A percentile compares a stretch with the other conserved stretches of the same genome.
These are phyloP conservation scores for Platichthys flesus DNA, from an alignment of 2,113 vertebrate genomes.

Conservation along the genomic window DNA sequence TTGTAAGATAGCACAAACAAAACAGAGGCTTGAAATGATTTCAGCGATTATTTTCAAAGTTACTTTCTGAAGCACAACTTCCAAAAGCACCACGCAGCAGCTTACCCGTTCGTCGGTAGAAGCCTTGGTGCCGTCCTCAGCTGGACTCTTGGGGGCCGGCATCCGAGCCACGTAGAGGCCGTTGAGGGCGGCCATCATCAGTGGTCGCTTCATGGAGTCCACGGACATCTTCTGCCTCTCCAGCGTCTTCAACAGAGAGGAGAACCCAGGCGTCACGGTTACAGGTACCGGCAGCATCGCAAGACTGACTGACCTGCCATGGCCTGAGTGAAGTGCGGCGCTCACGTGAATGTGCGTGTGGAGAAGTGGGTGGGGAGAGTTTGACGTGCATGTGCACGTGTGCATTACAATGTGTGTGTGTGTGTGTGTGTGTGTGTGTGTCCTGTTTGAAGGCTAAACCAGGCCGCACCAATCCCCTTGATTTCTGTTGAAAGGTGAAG, in stretches of 20 bases:
- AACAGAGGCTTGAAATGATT: not conserved
- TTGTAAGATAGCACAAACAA: not conserved
- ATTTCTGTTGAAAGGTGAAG: conserved; percentile 44
- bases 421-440: no score
- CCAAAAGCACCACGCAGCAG: not conserved
- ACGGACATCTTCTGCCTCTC: conserved; percentile 97
- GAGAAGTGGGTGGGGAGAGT: not conserved
- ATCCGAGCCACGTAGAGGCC: conserved; percentile 91
- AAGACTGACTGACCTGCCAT: conserved; percentile 22
- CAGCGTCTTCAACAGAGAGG: conserved; percentile 94
- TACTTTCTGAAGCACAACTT: not conserved
- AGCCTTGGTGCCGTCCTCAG: conserved; percentile 83
- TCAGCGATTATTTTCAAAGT: not conserved
- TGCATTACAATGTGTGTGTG: not conserved
- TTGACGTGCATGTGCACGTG: not conserved
- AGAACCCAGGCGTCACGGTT: conserved; percentile 79
- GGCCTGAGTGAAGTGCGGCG: conserved; percentile 2
- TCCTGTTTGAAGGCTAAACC: conserved; percentile 18
- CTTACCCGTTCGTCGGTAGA: conserved; percentile 93
- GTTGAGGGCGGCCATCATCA: conserved; percentile 95
- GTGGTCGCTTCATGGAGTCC: conserved; percentile 94
- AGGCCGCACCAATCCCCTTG: conserved; percentile 19
- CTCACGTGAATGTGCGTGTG: not conserved
- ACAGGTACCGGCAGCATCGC: conserved; percentile 45
- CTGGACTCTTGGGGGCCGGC: conserved; percentile 86